Evolutionary conservation across 2,888 invertebrate genomes (phyloP), one percentile per base, ranked within the genome.

Genomic region (Idaea biselata): DNA sequence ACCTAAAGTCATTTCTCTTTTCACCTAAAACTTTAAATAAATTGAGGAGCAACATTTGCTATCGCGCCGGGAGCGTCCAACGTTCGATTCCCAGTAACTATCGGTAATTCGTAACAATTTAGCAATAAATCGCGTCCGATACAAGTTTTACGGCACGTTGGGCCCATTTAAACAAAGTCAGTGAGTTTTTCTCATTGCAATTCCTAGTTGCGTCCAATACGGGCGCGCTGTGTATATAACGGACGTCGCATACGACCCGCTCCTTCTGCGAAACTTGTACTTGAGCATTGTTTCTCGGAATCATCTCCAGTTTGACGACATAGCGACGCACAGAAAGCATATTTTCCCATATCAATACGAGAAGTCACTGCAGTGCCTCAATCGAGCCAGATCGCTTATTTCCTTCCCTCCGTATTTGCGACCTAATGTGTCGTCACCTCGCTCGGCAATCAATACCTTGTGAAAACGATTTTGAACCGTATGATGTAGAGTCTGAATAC

Each of bases 261-360:
- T 89, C 88, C 82, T 91, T 91, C 89, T 83, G 80, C 86, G 91
- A 91, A 91, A 77, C 79, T 80, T 80, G 82, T 80, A 70, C 73
- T 69, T 78, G 79, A 80, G 80, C 82, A 89, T 92, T 91, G 91
- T 90, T 91, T 92, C 91, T 91, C 55, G 76, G 91, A 92, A 91
- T 76, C 80, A 79, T 81, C 77, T 83, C 86, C 79, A 78, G 82
- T 80, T 81, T 73, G 81, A 85, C 88, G 77, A 77, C 90, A 90
- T 89, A 83, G 80, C 86, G 74, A 69, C 66, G 75, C 78, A 61
- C 76, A 72, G 76, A 89, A 83, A 79, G 84, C 70, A 65, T 79
- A 87, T 79, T 83, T 83, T 87, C 75, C 84, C 70, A 62, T 70
- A 77, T 71, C 78, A 76, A 64, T 72, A 70, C 81, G 78, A 68